Evolutionary conservation across 2,888 invertebrate genomes (phyloP).

Genomic region (Drosophila multiciliata): DNA sequence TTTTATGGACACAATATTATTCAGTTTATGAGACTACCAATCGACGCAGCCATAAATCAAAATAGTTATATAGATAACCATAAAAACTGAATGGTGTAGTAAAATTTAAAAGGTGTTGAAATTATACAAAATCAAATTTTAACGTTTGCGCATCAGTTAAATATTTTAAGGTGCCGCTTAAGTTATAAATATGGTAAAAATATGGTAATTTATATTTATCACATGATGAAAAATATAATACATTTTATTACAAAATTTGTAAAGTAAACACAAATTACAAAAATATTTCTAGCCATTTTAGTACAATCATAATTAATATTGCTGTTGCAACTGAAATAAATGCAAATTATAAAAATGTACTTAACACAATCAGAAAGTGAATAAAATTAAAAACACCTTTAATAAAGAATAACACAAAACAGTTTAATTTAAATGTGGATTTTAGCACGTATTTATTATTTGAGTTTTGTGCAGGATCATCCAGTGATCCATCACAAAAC

Average conservation of each 20-base stretch:
- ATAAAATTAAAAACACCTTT: background rate
- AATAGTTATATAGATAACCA: background rate
- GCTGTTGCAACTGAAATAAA: background rate
- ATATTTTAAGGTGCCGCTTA: background rate
- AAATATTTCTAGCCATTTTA: background rate
- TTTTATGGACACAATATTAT: background rate
- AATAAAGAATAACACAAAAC: background rate
- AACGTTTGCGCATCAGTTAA: background rate
- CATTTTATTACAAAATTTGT: background rate
- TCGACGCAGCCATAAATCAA: background rate
- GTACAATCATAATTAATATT: too few relatives aligned
- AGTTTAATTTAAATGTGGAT: background rate
- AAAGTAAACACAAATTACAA: background rate
- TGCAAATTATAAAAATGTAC: background rate
- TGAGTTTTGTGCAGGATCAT: background rate
- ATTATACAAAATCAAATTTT: background rate
- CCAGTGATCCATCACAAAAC: constrained; percentile 15
- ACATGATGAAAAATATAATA: too few relatives aligned
- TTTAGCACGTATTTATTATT: background rate
- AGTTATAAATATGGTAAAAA: background rate
- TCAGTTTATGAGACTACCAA: background rate
- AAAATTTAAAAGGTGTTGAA: background rate
- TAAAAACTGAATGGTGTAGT: background rate
- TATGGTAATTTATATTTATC: too few relatives aligned
- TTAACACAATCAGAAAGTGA: background rate